Conservation (phyloP, 2,797 vertebrate genomes). For the Lophius americanus region DNA sequence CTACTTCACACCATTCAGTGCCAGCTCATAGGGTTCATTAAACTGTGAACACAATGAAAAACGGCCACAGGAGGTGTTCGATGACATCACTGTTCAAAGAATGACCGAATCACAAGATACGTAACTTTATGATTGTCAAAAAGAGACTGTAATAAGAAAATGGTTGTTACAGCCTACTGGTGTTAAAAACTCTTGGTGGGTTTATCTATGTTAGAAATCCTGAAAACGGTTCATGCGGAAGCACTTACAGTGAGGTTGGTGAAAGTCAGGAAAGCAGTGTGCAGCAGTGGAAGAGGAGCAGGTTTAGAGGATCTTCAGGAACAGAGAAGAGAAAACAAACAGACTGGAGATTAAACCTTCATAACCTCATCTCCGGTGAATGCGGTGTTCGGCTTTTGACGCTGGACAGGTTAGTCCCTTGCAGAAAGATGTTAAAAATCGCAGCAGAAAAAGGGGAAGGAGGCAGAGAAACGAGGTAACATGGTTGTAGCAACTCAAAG, state of each 20-base stretch:
- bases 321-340: slow-evolving; percentile 41
- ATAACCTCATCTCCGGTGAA: slow-evolving; percentile 63
- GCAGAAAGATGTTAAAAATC: slow-evolving; percentile 49
- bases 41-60: slow-evolving; percentile 3
- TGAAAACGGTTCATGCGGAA: slow-evolving; percentile 15
- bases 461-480: slow-evolving; percentile 13
- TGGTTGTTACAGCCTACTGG: not conserved
- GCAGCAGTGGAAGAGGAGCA: slow-evolving; percentile 54
- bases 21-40: not conserved
- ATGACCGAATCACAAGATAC: not conserved
- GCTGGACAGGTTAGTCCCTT: slow-evolving; percentile 54
- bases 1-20: slow-evolving; percentile 14
- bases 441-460: not conserved
- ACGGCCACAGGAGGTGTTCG: not conserved
- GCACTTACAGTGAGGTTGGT: slow-evolving; percentile 62
- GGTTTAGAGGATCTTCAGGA: slow-evolving; percentile 56
- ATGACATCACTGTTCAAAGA: not conserved
- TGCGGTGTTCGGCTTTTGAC: slow-evolving; percentile 47
- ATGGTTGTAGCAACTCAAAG: slow-evolving; percentile 13
- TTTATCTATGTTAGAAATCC: slow-evolving; percentile 8
- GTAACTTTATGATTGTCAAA: not conserved
- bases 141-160: not conserved
- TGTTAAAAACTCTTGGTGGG: not conserved
- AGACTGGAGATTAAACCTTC: slow-evolving; percentile 54
- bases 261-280: slow-evolving; percentile 61